Percentiles rank a stretch among this genome's conserved stretches.
These are phyloP conservation scores for Lithosia quadra DNA, from an alignment of 2,888 invertebrate genomes.

Conservation along the genomic window DNA sequence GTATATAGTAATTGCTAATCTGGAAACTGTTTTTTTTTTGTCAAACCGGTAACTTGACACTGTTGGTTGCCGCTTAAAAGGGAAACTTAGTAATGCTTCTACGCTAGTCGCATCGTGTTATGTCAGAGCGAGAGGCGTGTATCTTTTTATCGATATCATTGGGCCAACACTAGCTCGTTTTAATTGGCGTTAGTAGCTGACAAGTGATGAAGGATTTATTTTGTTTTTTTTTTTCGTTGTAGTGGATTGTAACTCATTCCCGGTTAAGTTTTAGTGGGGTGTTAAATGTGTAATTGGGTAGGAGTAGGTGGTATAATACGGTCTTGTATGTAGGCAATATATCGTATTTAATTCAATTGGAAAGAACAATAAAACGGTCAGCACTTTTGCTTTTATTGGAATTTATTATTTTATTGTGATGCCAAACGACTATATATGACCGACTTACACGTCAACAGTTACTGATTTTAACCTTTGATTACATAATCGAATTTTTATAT, in stretches of 20 bases:
- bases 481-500: not conserved
- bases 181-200: conserved; percentile 66
- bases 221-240: conserved; percentile 26
- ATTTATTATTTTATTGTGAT: not conserved
- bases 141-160: conserved; percentile 72
- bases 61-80: conserved; percentile 75
- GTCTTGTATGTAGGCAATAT: not conserved
- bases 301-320: not conserved
- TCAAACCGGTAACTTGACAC: conserved; percentile 73
- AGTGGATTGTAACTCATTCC: conserved; percentile 24
- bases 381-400: not conserved
- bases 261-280: conserved; percentile 31
- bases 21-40: conserved; percentile 62
- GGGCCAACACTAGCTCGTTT: conserved; percentile 73
- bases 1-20: conserved; percentile 75
- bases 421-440: not conserved
- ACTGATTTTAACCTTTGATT: not conserved
- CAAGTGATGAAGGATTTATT: conserved; percentile 34
- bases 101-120: conserved; percentile 77
- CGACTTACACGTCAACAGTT: not conserved
- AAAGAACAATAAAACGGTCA: conserved; percentile 1
- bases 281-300: conserved; percentile 31
- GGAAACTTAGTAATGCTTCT: conserved; percentile 79
- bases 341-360: not conserved
- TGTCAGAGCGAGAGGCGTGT: conserved; percentile 63